These are phyloP conservation scores for Malurus splendens DNA, from an alignment of 2,797 vertebrate species.

Conservation along the genomic window DNA sequence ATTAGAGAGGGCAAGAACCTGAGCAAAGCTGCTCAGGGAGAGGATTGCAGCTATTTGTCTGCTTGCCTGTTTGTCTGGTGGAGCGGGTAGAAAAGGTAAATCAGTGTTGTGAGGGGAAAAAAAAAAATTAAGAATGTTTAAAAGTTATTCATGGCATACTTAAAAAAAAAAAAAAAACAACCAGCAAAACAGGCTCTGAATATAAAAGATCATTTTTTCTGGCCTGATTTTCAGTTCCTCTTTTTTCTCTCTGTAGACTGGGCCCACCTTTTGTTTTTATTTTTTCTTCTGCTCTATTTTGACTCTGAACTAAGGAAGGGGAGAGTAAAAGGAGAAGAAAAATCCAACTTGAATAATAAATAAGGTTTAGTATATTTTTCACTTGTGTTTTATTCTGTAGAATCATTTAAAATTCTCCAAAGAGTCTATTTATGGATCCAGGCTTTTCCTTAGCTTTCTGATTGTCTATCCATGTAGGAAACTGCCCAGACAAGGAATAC, in stretches of 20 bases:
- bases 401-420: not conserved
- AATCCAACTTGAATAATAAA: not conserved
- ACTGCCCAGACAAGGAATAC: not conserved
- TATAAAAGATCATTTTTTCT: not conserved
- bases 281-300: not conserved
- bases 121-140: not conserved
- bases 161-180: not conserved
- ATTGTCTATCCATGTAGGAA: not conserved
- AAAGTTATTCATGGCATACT: not conserved
- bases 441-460: not conserved
- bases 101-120: not conserved
- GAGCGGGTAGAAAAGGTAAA: not conserved
- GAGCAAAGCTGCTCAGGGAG: not conserved
- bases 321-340: not conserved
- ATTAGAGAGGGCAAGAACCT: constrained; percentile 31
- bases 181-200: not conserved
- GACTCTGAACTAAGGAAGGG: not conserved
- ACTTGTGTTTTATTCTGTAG: not conserved
- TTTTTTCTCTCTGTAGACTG: not conserved
- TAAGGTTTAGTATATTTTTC: not conserved
- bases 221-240: not conserved
- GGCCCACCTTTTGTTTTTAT: fast-evolving
- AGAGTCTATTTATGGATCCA: not conserved
- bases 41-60: not conserved
- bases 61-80: not conserved